Percentiles rank a stretch among this genome's conserved stretches.
Evolutionary conservation across 2,888 invertebrate species (phyloP).

Genomic region (Coremacera marginata): DNA sequence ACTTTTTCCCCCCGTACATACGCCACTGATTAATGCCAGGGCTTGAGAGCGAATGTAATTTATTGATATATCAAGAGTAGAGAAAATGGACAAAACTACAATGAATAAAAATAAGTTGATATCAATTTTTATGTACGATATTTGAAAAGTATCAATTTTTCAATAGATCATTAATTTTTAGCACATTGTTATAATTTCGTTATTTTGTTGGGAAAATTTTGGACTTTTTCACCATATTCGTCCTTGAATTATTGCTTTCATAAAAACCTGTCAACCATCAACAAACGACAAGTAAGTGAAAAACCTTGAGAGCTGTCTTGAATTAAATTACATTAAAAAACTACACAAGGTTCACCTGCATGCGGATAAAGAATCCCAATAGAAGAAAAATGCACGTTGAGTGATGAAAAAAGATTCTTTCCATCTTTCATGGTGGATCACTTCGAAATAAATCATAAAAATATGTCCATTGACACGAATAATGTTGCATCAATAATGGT

Average conservation of each 20-base stretch:
- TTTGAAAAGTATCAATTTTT: background rate
- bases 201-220: no score
- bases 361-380: background rate
- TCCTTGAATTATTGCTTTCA: background rate
- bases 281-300: background rate
- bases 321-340: slow-evolving; percentile 1
- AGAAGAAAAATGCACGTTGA: background rate
- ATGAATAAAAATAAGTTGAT: no score
- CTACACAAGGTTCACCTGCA: slow-evolving; percentile 1
- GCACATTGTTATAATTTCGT: no score
- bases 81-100: no score
- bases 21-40: no score
- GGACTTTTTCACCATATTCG: no score
- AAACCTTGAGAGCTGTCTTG: background rate
- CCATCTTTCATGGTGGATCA: background rate
- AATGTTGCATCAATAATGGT: background rate
- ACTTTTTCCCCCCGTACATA: no score
- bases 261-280: background rate
- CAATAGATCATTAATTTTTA: no score
- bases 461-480: background rate
- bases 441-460: slow-evolving; percentile 22
- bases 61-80: background rate
- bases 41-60: background rate
- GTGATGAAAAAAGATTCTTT: background rate
- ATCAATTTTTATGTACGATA: background rate